These are phyloP conservation scores for Sciurus niger DNA, from an alignment of 2,113 vertebrate genomes.

Conservation along the genomic window DNA sequence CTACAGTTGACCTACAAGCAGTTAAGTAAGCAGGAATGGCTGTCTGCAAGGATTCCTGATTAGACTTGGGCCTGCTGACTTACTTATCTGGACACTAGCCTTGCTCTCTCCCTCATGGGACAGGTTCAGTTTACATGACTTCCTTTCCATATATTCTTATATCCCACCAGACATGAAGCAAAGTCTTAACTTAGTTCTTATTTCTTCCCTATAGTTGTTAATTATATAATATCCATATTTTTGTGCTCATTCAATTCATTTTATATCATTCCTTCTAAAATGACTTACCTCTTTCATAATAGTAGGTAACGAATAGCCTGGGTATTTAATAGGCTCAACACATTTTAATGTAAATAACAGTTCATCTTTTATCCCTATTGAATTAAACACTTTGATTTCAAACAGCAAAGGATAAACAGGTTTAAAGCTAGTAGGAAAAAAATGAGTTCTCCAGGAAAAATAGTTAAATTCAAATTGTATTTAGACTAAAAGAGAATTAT, in stretches of 20 bases:
- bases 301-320: background rate
- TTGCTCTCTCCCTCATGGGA: too few species aligned
- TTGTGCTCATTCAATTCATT: background rate
- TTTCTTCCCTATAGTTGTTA: background rate
- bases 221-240: background rate
- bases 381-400: background rate
- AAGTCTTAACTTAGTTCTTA: background rate
- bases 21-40: background rate
- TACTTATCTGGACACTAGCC: background rate
- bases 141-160: background rate
- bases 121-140: background rate
- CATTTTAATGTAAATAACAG: background rate
- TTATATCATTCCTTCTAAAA: background rate
- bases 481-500: background rate
- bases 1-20: background rate
- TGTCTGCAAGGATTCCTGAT: background rate
- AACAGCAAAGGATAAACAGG: background rate
- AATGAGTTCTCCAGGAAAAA: background rate
- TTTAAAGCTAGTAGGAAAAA: background rate
- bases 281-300: background rate
- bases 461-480: conserved; percentile 9
- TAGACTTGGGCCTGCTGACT: background rate
- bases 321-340: background rate
- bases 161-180: background rate
- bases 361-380: background rate